Conservation (phyloP, 2,113 vertebrate species). For the Motacilla tschutschensis region DNA sequence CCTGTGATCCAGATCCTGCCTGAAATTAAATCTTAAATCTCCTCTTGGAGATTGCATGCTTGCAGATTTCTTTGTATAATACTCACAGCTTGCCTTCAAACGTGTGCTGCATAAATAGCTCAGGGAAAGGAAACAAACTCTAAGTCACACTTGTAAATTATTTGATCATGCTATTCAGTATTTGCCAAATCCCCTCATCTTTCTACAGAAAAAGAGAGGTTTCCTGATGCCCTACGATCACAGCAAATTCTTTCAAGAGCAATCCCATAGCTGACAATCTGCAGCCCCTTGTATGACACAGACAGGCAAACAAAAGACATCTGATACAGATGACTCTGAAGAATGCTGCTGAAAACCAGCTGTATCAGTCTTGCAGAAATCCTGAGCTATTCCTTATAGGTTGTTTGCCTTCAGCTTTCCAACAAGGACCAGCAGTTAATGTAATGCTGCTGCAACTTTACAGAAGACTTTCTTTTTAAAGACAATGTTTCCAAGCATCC, state of each 20-base stretch:
- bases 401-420: background rate
- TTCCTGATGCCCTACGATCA: background rate
- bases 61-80: constrained; percentile 24
- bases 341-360: background rate
- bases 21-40: constrained; percentile 18
- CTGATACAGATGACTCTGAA: background rate
- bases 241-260: background rate
- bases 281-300: background rate
- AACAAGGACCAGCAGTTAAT: background rate
- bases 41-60: background rate
- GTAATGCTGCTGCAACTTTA: background rate
- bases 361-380: background rate
- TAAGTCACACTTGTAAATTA: constrained; percentile 6
- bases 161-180: background rate
- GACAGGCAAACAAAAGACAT: background rate
- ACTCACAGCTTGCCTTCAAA: constrained; percentile 32
- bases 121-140: constrained; percentile 15
- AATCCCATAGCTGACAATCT: background rate
- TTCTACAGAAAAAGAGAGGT: background rate
- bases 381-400: background rate
- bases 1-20: background rate
- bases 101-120: constrained; percentile 23
- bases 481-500: background rate
- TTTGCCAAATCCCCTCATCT: constrained; percentile 22
- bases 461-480: background rate